Conservation (phyloP, 2,888 invertebrate species). For the Tupiocoris notatus region DNA sequence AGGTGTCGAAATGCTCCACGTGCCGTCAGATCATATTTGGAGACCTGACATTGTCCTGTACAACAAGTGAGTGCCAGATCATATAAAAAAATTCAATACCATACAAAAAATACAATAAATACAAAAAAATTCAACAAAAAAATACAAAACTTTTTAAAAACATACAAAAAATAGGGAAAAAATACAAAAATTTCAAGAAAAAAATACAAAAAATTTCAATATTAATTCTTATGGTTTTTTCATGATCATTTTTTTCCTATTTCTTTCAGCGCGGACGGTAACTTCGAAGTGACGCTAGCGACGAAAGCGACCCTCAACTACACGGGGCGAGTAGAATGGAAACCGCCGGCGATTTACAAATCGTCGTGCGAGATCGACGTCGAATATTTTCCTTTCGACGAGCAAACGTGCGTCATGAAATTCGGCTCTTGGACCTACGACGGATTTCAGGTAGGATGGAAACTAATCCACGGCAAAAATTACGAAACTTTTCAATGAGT, state of each 20-base stretch:
- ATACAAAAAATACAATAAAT: too few species aligned
- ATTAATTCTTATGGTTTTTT: too few species aligned
- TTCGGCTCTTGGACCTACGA: slow-evolving; percentile 84
- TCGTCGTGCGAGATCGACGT: slow-evolving; percentile 85
- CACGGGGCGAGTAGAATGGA: slow-evolving; percentile 83
- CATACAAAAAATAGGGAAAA: too few species aligned
- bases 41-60: slow-evolving; percentile 93
- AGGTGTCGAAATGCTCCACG: slow-evolving; percentile 79
- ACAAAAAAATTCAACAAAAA: too few species aligned
- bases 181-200: too few species aligned
- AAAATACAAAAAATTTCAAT: too few species aligned
- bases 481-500: too few species aligned
- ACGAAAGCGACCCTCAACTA: slow-evolving; percentile 78
- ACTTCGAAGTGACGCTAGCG: slow-evolving; percentile 79
- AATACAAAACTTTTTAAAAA: too few species aligned
- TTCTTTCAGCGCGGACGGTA: slow-evolving; percentile 70
- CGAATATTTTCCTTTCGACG: slow-evolving; percentile 82
- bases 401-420: slow-evolving; percentile 84
- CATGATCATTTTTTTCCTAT: background rate
- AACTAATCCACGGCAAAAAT: too few species aligned
- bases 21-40: slow-evolving; percentile 88
- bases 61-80: slow-evolving; percentile 72
- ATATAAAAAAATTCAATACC: too few species aligned
- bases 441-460: slow-evolving; percentile 76
- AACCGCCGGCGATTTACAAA: slow-evolving; percentile 89